Evolutionary conservation across 2,113 vertebrate species (phyloP).

Genomic region (Apodemus speciosus): DNA sequence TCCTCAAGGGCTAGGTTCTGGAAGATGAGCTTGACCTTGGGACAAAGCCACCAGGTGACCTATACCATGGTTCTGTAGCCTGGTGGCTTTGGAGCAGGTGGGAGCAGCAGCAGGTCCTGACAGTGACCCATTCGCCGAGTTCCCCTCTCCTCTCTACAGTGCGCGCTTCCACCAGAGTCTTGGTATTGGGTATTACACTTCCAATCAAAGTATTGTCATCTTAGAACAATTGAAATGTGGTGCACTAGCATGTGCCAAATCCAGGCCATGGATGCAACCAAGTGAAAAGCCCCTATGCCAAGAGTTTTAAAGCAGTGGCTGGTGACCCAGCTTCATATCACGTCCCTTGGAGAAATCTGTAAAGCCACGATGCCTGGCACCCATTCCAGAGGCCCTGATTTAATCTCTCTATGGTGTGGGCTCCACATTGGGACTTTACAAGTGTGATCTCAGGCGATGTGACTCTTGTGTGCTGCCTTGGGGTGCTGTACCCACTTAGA

Average conservation of each 20-base stretch:
- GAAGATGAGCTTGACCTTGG: constrained; percentile 38
- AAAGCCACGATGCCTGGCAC: not conserved
- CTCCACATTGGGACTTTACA: not conserved
- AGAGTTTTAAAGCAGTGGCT: not conserved
- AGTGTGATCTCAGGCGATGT: not conserved
- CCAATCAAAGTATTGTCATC: too few species aligned
- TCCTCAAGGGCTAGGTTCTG: not conserved
- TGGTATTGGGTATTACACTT: too few species aligned
- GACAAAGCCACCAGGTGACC: not conserved
- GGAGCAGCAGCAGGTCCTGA: not conserved
- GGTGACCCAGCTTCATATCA: too few species aligned
- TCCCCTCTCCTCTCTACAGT: not conserved
- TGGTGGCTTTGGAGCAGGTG: not conserved
- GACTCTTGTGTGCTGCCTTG: not conserved
- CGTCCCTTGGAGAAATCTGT: not conserved
- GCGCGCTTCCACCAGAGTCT: not conserved
- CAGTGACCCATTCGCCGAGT: not conserved
- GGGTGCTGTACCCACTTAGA: too few species aligned
- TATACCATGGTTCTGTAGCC: not conserved
- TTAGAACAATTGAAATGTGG: not conserved
- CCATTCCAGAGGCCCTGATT: not conserved
- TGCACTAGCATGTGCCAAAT: too few species aligned
- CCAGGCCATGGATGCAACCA: not conserved
- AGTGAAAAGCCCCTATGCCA: not conserved
- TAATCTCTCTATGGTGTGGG: not conserved